Evolutionary conservation across 2,113 vertebrate genomes (phyloP), one percentile per base, ranked within the genome.

Genomic region (Gracilinanus agilis): DNA sequence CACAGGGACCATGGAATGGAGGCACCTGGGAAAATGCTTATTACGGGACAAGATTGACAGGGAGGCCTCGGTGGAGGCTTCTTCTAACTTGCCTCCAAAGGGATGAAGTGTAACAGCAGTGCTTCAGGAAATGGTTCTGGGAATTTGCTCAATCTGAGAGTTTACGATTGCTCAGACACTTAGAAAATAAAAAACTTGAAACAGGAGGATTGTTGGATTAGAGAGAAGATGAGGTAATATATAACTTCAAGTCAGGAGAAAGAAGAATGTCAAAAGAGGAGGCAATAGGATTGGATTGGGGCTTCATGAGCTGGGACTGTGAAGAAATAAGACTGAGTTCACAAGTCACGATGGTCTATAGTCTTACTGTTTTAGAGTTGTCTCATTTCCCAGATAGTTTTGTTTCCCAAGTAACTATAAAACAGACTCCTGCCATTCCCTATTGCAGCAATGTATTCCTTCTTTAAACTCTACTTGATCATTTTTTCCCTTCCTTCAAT

Each of bases 131-230:
- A 11, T 88, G 83, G 95, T 24, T 29, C 55, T 93, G 96, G 96
- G 97, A 95, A 97, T 96, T 95, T 94, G 92, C 93, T 96, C 55
- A 92, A 96, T 96, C 90, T 61, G 96, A 97, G 95, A 93, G 92
- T 94, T 97, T 94, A 95, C 93, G 91, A 96, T 96, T 97, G 95
- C 96, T 96, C 94, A 95, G 90, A 94, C 97, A 95, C 95, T 96
- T 95, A 93, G 95, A 97, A 95, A 97, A 89, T 94, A 97, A 91
- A 49, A 95, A 96, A 94, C 96, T 95, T 29, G 96, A 94, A 94
- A 95, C 93, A 93, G 93, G 96, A 94, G 96, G 95, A 95, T 92
- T 94, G 56, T 90, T 58, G 75, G 92, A 91, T 95, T 61, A 90
- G 95, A 96, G 54, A 25, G 92, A 61, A 93, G 94, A 92, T 90